These are phyloP conservation scores for Tamias sibiricus DNA, from an alignment of 2,113 vertebrate genomes.

Conservation along the genomic window DNA sequence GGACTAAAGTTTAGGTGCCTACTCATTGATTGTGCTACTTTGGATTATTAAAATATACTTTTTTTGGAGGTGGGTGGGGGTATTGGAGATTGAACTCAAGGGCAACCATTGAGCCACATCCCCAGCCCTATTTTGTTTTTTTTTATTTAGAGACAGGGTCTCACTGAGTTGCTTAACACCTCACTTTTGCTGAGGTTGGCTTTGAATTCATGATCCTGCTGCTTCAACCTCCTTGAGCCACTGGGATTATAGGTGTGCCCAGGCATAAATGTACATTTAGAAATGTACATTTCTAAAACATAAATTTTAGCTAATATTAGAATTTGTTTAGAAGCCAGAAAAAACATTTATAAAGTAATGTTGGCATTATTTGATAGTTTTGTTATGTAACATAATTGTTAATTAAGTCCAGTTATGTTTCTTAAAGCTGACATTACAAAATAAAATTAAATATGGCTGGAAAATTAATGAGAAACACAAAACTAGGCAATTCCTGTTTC, in stretches of 20 bases:
- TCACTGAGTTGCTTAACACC: too few relatives aligned
- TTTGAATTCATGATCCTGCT: too few relatives aligned
- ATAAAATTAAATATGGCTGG: neutral
- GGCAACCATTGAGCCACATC: too few relatives aligned
- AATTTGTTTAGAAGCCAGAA: too few relatives aligned
- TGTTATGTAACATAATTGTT: neutral
- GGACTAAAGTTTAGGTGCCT: neutral
- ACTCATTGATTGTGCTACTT: neutral
- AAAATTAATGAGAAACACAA: conserved; percentile 9
- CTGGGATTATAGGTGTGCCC: too few relatives aligned
- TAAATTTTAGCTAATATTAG: neutral
- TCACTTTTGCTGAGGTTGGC: too few relatives aligned
- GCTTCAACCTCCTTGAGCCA: too few relatives aligned
- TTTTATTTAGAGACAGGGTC: too few relatives aligned
- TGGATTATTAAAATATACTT: neutral
- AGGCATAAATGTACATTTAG: neutral
- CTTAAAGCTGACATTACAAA: neutral
- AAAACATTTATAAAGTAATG: neutral
- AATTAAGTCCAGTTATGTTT: neutral
- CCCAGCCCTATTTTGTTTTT: too few relatives aligned
- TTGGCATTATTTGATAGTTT: neutral
- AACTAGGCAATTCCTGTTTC: neutral
- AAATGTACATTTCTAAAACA: neutral
- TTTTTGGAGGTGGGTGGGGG: too few relatives aligned
- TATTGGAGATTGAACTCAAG: too few relatives aligned